Percentiles rank a stretch among this genome's conserved stretches.
Evolutionary conservation across 2,888 invertebrate species (phyloP).

Genomic region (Barypeithes pellucidus): DNA sequence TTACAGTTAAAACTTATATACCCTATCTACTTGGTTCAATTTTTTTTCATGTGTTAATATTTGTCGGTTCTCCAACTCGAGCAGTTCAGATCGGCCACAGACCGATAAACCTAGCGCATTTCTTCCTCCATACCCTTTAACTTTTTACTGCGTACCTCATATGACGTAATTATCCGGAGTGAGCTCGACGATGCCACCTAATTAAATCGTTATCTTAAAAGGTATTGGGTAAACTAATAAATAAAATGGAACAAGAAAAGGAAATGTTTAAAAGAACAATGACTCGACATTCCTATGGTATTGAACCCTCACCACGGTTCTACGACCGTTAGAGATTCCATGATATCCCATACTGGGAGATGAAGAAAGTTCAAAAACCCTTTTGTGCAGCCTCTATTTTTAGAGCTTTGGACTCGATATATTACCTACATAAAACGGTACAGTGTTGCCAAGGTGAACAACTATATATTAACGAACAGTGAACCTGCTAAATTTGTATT

Average conservation of each 20-base stretch:
- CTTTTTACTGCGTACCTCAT: no score
- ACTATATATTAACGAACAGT: background rate
- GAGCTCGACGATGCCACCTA: no score
- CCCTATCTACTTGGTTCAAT: no score
- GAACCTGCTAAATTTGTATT: no score
- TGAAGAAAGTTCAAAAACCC: conserved; percentile 51
- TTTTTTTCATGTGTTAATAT: no score
- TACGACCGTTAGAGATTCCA: conserved; percentile 52
- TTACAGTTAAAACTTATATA: no score
- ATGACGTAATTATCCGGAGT: no score
- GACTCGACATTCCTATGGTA: conserved; percentile 45
- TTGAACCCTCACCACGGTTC: conserved; percentile 52
- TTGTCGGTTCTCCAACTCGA: no score
- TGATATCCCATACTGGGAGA: conserved; percentile 46
- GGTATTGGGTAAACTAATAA: conserved; percentile 4
- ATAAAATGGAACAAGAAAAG: conserved; percentile 22
- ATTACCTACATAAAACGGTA: conserved; percentile 30
- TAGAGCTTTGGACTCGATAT: conserved; percentile 44
- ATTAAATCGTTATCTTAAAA: background rate
- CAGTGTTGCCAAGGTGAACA: conserved; percentile 36
- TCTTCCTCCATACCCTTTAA: no score
- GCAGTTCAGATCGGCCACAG: no score
- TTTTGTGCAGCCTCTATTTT: conserved; percentile 47
- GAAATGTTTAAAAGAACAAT: conserved; percentile 38
- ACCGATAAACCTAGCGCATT: no score